Base-by-base conservation (phyloP, 2,888 invertebrate genomes). In the Synergus itoensis region DNA sequence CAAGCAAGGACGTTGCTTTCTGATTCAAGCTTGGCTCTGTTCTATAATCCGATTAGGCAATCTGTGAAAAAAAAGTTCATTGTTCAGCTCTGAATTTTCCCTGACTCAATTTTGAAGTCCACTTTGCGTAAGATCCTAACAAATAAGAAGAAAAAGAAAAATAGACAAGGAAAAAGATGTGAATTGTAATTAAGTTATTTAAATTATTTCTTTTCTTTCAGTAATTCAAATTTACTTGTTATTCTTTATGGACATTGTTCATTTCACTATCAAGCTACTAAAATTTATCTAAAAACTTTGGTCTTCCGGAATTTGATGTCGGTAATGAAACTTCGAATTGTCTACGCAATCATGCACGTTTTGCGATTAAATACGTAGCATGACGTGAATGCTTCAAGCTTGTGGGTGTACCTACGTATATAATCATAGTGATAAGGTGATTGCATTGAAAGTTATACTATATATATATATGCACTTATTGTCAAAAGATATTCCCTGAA, bases 1-100 rank as follows among this genome's bases (percentile, higher is more conserved):
- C 73, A 73, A 36, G 16, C 45, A 73, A 73, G 73, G 73, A 73
- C 73, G 73, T 53, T 53, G 73, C 73, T 53, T 53, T 73, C 53
- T 69, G 28, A 48, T 69, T 69, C 21, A 11, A 73, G n/a, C 53
- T 12, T 73, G 36, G 14, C 53, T 3, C n/a, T 53, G 53, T 73
- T 73, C 53, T 53, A 53, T 36, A 73, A 73, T 73, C 69, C n/a
- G 11, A 53, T n/a, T 53, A 28, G 3, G 28, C 9, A 73, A 73
- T 36, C 11, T 36, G 16, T 36, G 36, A 53, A 36, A 28, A 48
- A 67, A 43, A 43, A 18, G 18, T 43, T 18, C 21, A n/a, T 45
- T 43, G 18, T 18, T 21, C 45, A n/a, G n/a, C 60, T 21, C 60
- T 12, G 21, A 60, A 9, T 53, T 53, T 7, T 53, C 8, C 9